A percentile compares a stretch with the other conserved stretches of the same genome.
Conservation (phyloP, 2,888 invertebrate species). For the Drosophila multiciliata region DNA sequence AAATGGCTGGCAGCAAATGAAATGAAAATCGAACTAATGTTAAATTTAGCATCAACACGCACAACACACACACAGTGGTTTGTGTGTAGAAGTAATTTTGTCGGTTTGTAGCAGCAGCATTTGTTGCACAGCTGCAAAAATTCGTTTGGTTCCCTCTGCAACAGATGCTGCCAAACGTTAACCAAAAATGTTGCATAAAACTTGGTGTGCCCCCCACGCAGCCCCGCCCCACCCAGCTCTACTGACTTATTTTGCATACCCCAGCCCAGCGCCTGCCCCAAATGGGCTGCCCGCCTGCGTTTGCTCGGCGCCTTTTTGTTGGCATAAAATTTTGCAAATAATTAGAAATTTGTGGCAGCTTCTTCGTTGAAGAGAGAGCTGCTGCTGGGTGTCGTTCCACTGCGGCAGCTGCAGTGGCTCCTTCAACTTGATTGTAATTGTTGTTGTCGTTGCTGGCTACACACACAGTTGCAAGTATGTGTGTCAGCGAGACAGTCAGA, state of each 20-base stretch:
- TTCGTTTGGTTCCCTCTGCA: slow-evolving; percentile 52
- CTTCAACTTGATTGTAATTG: slow-evolving; percentile 31
- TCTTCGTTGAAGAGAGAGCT: slow-evolving; percentile 41
- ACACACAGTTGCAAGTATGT: slow-evolving; percentile 48
- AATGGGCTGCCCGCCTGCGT: slow-evolving; percentile 30
- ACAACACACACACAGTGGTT: background rate
- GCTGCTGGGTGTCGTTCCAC: slow-evolving; percentile 35
- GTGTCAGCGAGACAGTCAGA: slow-evolving; percentile 54
- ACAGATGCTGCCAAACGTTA: slow-evolving; percentile 50
- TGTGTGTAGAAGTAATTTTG: too few species aligned
- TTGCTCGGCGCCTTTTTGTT: slow-evolving; percentile 68
- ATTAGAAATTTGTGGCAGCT: slow-evolving; percentile 79
- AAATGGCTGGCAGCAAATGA: slow-evolving; percentile 67
- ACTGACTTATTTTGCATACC: background rate
- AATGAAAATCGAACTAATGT: slow-evolving; percentile 79
- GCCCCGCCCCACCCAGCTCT: background rate
- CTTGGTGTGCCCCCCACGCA: slow-evolving; percentile 47
- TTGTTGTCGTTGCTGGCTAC: slow-evolving; percentile 23
- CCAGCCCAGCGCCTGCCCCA: background rate
- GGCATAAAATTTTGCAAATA: slow-evolving; percentile 79
- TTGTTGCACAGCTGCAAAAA: slow-evolving; percentile 59
- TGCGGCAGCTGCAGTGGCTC: slow-evolving; percentile 38
- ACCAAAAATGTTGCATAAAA: slow-evolving; percentile 71
- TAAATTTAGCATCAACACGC: slow-evolving; percentile 56
- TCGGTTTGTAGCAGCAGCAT: slow-evolving; percentile 6